Conservation (phyloP, 2,797 vertebrate genomes). For the Manis pentadactyla region DNA sequence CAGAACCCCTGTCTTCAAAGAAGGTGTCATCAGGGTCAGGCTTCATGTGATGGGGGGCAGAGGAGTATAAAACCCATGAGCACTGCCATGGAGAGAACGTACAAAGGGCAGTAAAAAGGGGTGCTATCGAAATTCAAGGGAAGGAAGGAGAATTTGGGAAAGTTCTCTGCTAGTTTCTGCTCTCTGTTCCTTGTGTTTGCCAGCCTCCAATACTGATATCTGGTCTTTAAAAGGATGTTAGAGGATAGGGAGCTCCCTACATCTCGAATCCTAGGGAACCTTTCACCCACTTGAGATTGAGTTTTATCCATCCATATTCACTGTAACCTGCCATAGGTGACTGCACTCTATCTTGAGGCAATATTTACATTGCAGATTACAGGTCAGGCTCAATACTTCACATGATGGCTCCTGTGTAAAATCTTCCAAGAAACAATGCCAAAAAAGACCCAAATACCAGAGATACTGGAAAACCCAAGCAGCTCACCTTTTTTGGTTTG, state of each 20-base stretch:
- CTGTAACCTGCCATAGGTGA: background rate
- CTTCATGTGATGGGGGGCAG: accelerated
- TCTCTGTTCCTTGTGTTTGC: background rate
- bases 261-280: background rate
- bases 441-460: background rate
- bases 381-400: background rate
- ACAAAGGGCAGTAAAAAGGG: background rate
- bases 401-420: background rate
- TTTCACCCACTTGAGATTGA: background rate
- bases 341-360: background rate
- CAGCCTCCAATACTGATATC: background rate
- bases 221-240: background rate
- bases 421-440: background rate
- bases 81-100: background rate
- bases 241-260: background rate
- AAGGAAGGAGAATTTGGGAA: background rate
- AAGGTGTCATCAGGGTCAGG: background rate
- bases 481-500: background rate
- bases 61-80: background rate
- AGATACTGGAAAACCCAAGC: background rate
- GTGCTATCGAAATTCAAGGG: background rate
- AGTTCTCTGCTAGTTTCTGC: background rate
- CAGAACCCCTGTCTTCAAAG: background rate
- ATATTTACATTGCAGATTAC: background rate
- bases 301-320: too few relatives aligned